These are phyloP conservation scores for Dicentrarchus labrax DNA, from an alignment of 2,113 vertebrate genomes.

Conservation along the genomic window DNA sequence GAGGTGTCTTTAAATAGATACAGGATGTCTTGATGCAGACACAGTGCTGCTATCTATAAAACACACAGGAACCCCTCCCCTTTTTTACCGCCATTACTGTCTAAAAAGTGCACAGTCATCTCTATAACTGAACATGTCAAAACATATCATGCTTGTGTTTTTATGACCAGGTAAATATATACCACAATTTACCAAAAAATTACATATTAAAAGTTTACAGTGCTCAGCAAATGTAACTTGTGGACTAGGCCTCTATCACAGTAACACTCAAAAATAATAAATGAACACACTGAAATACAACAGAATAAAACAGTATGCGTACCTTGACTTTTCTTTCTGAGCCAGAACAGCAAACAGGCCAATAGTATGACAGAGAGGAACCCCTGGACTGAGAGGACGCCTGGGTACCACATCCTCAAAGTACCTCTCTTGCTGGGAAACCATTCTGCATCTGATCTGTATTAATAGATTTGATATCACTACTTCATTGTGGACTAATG, in stretches of 20 bases:
- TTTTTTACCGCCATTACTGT: constrained; percentile 38
- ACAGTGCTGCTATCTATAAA: constrained; percentile 59
- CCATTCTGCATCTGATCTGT: constrained; percentile 39
- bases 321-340: constrained; percentile 55
- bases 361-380: constrained; percentile 47
- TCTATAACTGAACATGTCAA: neutral
- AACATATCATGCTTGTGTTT: neutral
- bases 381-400: constrained; percentile 15
- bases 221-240: neutral
- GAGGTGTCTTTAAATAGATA: constrained; percentile 60
- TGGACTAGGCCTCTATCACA: neutral
- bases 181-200: neutral
- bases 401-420: constrained; percentile 54
- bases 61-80: constrained; percentile 26
- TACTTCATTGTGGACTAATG: constrained; percentile 40
- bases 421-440: constrained; percentile 6
- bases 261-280: neutral
- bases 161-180: neutral
- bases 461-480: constrained; percentile 70
- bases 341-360: constrained; percentile 42
- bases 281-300: constrained; percentile 10
- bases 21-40: constrained; percentile 24
- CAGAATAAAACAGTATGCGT: neutral
- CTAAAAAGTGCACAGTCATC: constrained; percentile 69
- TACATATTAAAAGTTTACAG: neutral